These are phyloP conservation scores for Tethya wilhelma DNA, from an alignment of 37 sponge, comb jelly and placozoan genomes.

Conservation along the genomic window DNA sequence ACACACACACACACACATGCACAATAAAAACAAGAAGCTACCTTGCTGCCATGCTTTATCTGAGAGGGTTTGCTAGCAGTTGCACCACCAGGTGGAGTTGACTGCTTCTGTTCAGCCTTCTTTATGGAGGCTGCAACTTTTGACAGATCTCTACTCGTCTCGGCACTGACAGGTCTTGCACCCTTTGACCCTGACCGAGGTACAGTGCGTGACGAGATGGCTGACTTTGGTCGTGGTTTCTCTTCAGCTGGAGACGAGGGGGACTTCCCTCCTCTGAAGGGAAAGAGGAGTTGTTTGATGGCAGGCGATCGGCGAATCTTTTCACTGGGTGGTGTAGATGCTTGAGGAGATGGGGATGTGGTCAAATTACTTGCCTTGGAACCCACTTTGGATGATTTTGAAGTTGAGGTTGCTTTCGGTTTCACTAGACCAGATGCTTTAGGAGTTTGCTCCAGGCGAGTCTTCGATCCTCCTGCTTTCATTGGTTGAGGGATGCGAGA, in stretches of 20 bases:
- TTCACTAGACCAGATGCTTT: neutral
- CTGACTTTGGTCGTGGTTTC: neutral
- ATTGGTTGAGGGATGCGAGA: neutral
- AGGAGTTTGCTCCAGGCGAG: neutral
- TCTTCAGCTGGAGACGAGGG: neutral
- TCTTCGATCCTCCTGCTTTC: too few species aligned
- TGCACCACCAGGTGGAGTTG: too few species aligned
- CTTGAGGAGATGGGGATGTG: neutral
- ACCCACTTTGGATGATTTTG: neutral
- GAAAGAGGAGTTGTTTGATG: constrained; percentile 14
- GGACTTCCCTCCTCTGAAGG: neutral
- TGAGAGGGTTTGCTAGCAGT: too few species aligned
- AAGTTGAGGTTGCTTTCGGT: neutral
- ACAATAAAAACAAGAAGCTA: too few species aligned
- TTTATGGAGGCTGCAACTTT: too few species aligned
- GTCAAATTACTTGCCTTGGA: neutral
- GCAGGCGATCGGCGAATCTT: too few species aligned
- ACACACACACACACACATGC: too few species aligned
- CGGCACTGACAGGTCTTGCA: neutral
- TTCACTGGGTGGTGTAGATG: neutral
- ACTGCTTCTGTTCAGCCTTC: too few species aligned
- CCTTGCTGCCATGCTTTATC: too few species aligned
- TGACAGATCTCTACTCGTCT: constrained; percentile 2
- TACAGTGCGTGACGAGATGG: neutral
- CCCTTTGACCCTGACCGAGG: neutral